Conservation (phyloP, 37 sponge, comb jelly and placozoan genomes). For the Theonella swinhoei region DNA sequence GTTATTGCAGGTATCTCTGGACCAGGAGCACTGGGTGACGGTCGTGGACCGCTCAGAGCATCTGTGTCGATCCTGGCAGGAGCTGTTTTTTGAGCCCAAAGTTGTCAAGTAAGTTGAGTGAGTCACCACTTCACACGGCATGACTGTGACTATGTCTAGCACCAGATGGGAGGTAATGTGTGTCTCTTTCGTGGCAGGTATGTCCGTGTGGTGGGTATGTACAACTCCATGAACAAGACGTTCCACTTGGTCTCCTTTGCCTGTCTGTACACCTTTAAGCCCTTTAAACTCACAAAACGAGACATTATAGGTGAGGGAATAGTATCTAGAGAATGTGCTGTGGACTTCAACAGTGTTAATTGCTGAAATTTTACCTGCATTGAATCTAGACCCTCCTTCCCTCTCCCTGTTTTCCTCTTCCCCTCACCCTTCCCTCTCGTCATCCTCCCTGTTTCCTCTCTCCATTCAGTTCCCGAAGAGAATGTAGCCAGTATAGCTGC, state of each 20-base stretch:
- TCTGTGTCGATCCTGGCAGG: slow-evolving; percentile 89
- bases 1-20: slow-evolving; percentile 89
- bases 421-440: no score
- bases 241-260: slow-evolving; percentile 87
- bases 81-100: slow-evolving; percentile 73
- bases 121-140: no score
- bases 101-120: slow-evolving; percentile 52
- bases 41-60: slow-evolving; percentile 77
- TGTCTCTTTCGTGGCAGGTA: slow-evolving; percentile 61
- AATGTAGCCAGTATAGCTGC: slow-evolving; percentile 87
- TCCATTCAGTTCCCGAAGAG: slow-evolving; percentile 56
- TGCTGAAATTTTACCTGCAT: no score
- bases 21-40: slow-evolving; percentile 65
- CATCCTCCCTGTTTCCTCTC: no score
- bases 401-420: no score
- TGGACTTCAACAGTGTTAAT: no score
- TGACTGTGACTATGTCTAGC: no score
- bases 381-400: no score
- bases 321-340: no score
- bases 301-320: slow-evolving; percentile 64
- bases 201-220: slow-evolving; percentile 79
- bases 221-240: slow-evolving; percentile 81
- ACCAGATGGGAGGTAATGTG: no score
- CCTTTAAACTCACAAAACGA: slow-evolving; percentile 31
- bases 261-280: slow-evolving; percentile 71